Conservation (phyloP, 2,888 invertebrate genomes). For the Phyllotreta cruciferae region DNA sequence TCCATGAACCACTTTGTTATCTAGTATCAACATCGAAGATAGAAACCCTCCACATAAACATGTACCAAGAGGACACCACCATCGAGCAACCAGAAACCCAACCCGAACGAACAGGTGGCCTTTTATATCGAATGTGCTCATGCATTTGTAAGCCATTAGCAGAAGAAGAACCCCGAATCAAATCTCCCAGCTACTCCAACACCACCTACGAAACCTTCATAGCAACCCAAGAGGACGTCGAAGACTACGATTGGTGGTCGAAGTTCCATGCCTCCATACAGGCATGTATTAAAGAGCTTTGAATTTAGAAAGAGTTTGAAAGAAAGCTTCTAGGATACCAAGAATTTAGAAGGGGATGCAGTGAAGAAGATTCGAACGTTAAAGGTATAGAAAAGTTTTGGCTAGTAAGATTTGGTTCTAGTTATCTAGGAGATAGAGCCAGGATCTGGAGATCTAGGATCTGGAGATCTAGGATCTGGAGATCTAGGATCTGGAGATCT, state of each 20-base stretch:
- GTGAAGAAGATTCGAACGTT: conserved; percentile 1
- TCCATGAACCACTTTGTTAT: background rate
- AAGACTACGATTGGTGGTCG: conserved; percentile 65
- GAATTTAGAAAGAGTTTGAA: background rate
- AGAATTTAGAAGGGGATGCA: background rate
- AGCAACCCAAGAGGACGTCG: conserved; percentile 47
- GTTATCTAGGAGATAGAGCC: too few relatives aligned
- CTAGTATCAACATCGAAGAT: background rate
- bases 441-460: too few relatives aligned
- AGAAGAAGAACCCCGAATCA: background rate
- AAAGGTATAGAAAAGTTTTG: conserved; percentile 17
- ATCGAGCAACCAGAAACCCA: background rate
- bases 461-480: too few relatives aligned
- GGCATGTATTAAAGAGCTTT: conserved; percentile 25
- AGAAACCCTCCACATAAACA: conserved; percentile 14
- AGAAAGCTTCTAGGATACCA: conserved; percentile 1
- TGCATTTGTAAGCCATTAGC: conserved; percentile 1
- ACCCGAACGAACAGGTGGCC: conserved; percentile 1
- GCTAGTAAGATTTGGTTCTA: conserved; percentile 10
- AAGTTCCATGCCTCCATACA: conserved; percentile 62
- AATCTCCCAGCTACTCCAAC: conserved; percentile 2
- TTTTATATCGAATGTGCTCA: background rate
- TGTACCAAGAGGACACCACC: background rate
- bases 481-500: too few relatives aligned
- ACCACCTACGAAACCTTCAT: conserved; percentile 33